These are phyloP conservation scores for Parnassius mnemosyne DNA, from an alignment of 2,888 invertebrate genomes.

Conservation along the genomic window DNA sequence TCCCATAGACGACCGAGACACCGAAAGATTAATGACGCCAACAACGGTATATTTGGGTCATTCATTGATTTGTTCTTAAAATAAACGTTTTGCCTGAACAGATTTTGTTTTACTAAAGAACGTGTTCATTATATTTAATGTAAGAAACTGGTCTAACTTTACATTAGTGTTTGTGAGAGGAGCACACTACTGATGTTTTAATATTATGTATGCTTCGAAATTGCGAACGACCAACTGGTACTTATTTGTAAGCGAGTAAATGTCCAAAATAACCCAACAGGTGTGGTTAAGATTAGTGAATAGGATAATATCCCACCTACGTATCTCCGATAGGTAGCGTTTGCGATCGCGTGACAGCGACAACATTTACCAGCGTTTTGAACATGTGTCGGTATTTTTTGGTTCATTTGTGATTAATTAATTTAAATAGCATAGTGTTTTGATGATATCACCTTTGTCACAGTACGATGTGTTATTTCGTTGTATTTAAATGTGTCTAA, in stretches of 20 bases:
- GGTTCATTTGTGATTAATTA: conserved; percentile 61
- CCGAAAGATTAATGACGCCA: conserved; percentile 40
- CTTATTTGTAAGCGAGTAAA: too few species aligned
- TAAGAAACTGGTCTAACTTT: conserved; percentile 10
- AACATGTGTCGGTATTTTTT: conserved; percentile 39
- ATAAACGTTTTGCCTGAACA: conserved; percentile 40
- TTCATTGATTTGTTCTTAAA: conserved; percentile 66
- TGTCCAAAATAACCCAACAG: background rate
- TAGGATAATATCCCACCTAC: conserved; percentile 34
- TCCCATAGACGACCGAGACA: conserved; percentile 34
- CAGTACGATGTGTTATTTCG: conserved; percentile 35
- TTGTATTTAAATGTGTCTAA: conserved; percentile 48
- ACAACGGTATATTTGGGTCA: conserved; percentile 54
- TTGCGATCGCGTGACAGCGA: conserved; percentile 54
- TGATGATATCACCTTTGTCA: conserved; percentile 59
- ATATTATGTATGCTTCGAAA: background rate
- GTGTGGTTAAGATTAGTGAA: conserved; percentile 26
- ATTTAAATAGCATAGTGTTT: conserved; percentile 44
- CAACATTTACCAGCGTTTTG: conserved; percentile 33
- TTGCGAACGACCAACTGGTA: too few species aligned
- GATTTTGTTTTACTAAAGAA: conserved; percentile 19
- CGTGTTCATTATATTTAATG: background rate
- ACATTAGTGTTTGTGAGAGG: background rate
- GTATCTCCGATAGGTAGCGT: conserved; percentile 45
- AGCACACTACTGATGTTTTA: conserved; percentile 2